Conservation (phyloP, 2,888 invertebrate genomes). For the Drosophila mercatorum region DNA sequence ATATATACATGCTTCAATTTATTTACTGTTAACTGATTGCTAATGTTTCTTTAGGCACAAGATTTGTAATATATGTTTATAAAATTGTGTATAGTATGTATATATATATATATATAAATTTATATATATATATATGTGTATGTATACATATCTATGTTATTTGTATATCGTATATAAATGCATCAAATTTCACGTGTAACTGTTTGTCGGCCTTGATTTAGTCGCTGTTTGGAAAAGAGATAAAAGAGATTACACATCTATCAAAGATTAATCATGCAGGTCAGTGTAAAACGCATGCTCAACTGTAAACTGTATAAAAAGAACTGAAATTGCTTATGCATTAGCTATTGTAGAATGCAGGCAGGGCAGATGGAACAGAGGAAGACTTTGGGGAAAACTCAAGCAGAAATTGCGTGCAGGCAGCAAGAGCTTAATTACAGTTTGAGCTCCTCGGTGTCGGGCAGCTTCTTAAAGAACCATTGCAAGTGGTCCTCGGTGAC, state of each 20-base stretch:
- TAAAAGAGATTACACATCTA: slow-evolving; percentile 58
- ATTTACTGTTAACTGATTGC: slow-evolving; percentile 61
- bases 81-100: slow-evolving; percentile 50
- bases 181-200: slow-evolving; percentile 68
- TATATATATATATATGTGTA: slow-evolving; percentile 55
- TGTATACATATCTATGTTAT: slow-evolving; percentile 26
- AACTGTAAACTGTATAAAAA: slow-evolving; percentile 10
- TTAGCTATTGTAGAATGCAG: slow-evolving; percentile 18
- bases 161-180: slow-evolving; percentile 63
- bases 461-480: slow-evolving; percentile 90
- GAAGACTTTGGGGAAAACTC: slow-evolving; percentile 33
- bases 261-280: slow-evolving; percentile 31
- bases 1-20: slow-evolving; percentile 54
- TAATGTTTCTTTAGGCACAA: slow-evolving; percentile 69
- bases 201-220: slow-evolving; percentile 48
- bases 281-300: slow-evolving; percentile 37
- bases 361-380: slow-evolving; percentile 20
- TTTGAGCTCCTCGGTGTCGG: slow-evolving; percentile 88
- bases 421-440: slow-evolving; percentile 76
- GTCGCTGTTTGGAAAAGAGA: slow-evolving; percentile 70
- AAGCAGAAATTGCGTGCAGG: slow-evolving; percentile 35
- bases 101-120: slow-evolving; percentile 46
- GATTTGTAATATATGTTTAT: slow-evolving; percentile 52
- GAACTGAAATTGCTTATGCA: slow-evolving; percentile 26
- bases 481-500: slow-evolving; percentile 92